These are phyloP conservation scores for Chaetura pelagica DNA, from an alignment of 2,113 vertebrate species.

Conservation along the genomic window DNA sequence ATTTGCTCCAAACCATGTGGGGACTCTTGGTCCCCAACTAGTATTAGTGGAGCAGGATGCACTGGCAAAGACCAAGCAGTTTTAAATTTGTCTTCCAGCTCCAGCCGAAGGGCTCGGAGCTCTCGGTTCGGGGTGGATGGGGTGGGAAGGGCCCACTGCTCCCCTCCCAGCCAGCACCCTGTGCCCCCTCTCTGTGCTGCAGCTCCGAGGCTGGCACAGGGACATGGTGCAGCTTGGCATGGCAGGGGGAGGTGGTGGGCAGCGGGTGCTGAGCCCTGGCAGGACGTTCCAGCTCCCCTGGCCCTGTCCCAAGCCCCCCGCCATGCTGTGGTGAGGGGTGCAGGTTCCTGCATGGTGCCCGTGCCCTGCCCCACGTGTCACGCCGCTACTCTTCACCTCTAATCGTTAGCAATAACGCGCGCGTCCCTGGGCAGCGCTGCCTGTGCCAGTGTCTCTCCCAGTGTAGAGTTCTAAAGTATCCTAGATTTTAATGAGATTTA, in stretches of 20 bases:
- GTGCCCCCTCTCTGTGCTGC: neutral
- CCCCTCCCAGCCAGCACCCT: neutral
- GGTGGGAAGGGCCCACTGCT: neutral
- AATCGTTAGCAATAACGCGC: constrained; percentile 68
- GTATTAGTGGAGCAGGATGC: constrained; percentile 51
- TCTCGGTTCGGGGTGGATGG: neutral
- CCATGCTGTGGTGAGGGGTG: neutral
- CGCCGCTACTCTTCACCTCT: constrained; percentile 47
- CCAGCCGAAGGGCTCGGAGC: constrained; percentile 1
- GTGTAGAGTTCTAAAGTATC: constrained; percentile 79
- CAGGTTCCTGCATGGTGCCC: constrained; percentile 68
- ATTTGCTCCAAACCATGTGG: neutral
- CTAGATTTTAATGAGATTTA: constrained; percentile 86
- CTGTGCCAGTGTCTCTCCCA: constrained; percentile 61
- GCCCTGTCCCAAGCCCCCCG: neutral
- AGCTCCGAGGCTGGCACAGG: neutral
- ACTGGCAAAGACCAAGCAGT: neutral
- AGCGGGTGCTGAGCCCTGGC: neutral
- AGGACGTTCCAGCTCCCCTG: constrained; percentile 59
- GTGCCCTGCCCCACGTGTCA: constrained; percentile 42
- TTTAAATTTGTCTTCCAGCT: constrained; percentile 60
- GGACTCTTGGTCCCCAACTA: neutral
- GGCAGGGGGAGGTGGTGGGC: neutral
- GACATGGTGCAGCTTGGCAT: neutral
- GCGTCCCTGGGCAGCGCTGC: constrained; percentile 50